These are phyloP conservation scores for Dynastes maya DNA, from an alignment of 2,888 invertebrate species.

Conservation along the genomic window DNA sequence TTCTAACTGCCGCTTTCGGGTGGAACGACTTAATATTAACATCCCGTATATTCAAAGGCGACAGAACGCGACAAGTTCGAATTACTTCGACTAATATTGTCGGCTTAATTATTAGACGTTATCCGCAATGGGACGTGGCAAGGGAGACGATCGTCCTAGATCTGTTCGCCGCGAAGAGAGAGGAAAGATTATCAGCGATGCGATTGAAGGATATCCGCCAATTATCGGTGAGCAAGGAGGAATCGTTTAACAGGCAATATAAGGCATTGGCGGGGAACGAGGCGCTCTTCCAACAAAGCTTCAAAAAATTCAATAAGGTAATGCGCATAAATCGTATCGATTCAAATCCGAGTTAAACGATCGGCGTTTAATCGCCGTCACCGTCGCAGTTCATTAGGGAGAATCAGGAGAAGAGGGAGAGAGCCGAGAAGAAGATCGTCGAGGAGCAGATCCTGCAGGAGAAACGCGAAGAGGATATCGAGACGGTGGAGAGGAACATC, in stretches of 20 bases:
- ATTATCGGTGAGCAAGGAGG: neutral
- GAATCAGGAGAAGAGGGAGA: slow-evolving; percentile 78
- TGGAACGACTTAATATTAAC: too few relatives aligned
- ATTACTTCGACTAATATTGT: neutral
- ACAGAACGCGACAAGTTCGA: neutral
- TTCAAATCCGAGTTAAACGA: neutral
- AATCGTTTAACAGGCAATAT: slow-evolving; percentile 38
- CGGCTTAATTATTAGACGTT: slow-evolving; percentile 70
- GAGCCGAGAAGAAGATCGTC: slow-evolving; percentile 75
- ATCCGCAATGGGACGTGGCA: slow-evolving; percentile 77
- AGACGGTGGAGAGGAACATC: slow-evolving; percentile 72
- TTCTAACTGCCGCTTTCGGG: too few relatives aligned
- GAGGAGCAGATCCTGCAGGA: slow-evolving; percentile 73
- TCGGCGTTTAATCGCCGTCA: neutral
- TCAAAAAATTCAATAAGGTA: slow-evolving; percentile 77
- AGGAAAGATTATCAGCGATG: neutral
- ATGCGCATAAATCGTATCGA: neutral
- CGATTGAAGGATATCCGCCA: slow-evolving; percentile 28
- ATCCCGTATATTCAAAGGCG: neutral
- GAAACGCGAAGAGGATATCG: slow-evolving; percentile 72
- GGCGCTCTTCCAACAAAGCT: slow-evolving; percentile 59
- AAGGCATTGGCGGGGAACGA: slow-evolving; percentile 38
- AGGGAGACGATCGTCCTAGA: slow-evolving; percentile 73
- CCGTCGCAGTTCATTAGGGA: slow-evolving; percentile 75
- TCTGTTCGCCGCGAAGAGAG: slow-evolving; percentile 63